phyloP scores from a whole-genome alignment of 1,140 invertebrate genomes.

The Drosophila pseudoananassae region DNA sequence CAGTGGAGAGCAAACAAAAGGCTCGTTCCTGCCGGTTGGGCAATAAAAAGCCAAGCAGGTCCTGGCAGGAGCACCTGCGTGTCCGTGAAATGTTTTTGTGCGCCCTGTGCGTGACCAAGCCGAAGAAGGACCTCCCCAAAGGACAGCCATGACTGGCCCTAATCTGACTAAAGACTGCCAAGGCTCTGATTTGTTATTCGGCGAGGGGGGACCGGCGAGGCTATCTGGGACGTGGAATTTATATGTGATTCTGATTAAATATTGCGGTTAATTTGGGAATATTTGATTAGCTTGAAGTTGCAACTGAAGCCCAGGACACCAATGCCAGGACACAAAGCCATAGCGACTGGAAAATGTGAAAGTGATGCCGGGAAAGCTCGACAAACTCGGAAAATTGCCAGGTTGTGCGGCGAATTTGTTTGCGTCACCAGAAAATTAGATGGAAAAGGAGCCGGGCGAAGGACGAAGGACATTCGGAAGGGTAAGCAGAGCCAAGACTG shows the following conservation, averaged over 20 bases:
- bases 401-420: constrained; percentile 49
- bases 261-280: background rate
- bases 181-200: constrained; percentile 48
- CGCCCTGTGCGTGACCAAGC: constrained; percentile 71
- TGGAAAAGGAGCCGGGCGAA: constrained; percentile 1
- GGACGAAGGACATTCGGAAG: background rate
- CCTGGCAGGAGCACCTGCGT: constrained; percentile 55
- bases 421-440: constrained; percentile 46
- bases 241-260: constrained; percentile 26
- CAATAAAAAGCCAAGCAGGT: constrained; percentile 52
- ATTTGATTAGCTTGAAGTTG: constrained; percentile 4
- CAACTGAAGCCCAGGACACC: background rate
- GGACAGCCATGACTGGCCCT: constrained; percentile 8
- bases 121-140: constrained; percentile 9
- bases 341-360: constrained; percentile 12
- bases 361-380: constrained; percentile 39
- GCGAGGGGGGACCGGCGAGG: constrained; percentile 7
- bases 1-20: constrained; percentile 36
- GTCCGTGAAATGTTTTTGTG: constrained; percentile 71
- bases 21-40: constrained; percentile 51
- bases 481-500: constrained; percentile 9
- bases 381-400: constrained; percentile 40
- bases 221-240: background rate
- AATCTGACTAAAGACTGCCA: constrained; percentile 31
- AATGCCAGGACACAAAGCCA: background rate